Base-by-base conservation (phyloP, 2,888 invertebrate genomes). In the Cyclophora albipunctata region DNA sequence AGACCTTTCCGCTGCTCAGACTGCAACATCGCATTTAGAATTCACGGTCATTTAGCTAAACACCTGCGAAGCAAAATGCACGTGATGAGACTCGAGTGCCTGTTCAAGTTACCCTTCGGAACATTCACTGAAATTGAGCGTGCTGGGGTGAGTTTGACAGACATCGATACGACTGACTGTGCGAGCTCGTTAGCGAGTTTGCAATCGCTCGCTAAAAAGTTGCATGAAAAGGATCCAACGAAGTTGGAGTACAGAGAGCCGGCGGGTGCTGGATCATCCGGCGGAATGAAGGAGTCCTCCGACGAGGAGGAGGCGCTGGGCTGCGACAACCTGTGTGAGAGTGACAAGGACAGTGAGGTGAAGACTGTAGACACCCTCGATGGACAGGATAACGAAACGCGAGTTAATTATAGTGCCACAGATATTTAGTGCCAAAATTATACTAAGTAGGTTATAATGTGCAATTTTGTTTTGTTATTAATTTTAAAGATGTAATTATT, bases 31-130 rank as follows among this genome's bases (percentile, higher is more conserved):
- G 98, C 98, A 5, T 99, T 99, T 78, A 91, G 97, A 64, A 98
- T 98, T 70, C 98, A 98, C 71, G 99, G 98, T 0, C 98, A 98
- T 81, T 88, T 99, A 67, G 98, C 98, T 0, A 98, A 98, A 81
- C 99, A 99, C 90, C 90, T 99, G 55, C 92, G 98, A 51, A 97
- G 97, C 58, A 98, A 98, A 89, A 95, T 96, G 91, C 98, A 98
- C 75, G 97, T 98, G 43, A 96, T 96, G 93, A 94, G 96, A 67
- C 89, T 98, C 57, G 98, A 98, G 80, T 96, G 96, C 74, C 86
- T 97, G 58, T 96, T 96, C 51, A 97, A 97, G 82, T 86, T 98
- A 62, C 98, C 98, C 0, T 96, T 96, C 72, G 98, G 98, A 49
- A 95, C 97, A 45, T 97, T 97, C 75, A 96, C 97, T 5, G 96